phyloP scores from a whole-genome alignment of 2,888 invertebrate species.

The Bugula neritina region DNA sequence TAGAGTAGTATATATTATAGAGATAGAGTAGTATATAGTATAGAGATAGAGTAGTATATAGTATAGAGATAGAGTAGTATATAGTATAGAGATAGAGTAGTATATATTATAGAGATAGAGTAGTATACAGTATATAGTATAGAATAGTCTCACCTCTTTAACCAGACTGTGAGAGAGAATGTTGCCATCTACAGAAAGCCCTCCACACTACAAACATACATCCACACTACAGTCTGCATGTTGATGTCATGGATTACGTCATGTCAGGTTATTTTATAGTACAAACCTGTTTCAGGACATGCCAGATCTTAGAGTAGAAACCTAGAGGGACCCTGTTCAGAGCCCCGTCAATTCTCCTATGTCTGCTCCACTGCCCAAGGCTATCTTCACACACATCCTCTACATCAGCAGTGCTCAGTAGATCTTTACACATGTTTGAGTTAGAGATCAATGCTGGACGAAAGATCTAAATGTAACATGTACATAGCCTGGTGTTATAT shows the following conservation, averaged over 20 bases:
- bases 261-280: too few relatives aligned
- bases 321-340: conserved; percentile 92
- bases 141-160: conserved; percentile 75
- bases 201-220: conserved; percentile 71
- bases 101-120: too few relatives aligned
- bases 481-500: too few relatives aligned
- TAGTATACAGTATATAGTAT: too few relatives aligned
- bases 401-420: conserved; percentile 30
- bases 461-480: background rate
- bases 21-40: too few relatives aligned
- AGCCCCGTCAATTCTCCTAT: conserved; percentile 89
- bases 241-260: too few relatives aligned
- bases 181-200: conserved; percentile 84
- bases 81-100: too few relatives aligned
- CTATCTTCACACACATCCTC: conserved; percentile 58
- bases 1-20: too few relatives aligned
- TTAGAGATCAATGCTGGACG: background rate
- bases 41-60: too few relatives aligned
- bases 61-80: too few relatives aligned
- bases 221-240: too few relatives aligned
- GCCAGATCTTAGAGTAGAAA: conserved; percentile 92
- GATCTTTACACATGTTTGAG: background rate
- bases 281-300: conserved; percentile 57
- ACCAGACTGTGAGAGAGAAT: conserved; percentile 84
- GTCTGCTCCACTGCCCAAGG: conserved; percentile 93